A percentile compares a stretch with the other conserved stretches of the same genome.
phyloP scores from a whole-genome alignment of 2,888 invertebrate species.

The Lottia gigantea region DNA sequence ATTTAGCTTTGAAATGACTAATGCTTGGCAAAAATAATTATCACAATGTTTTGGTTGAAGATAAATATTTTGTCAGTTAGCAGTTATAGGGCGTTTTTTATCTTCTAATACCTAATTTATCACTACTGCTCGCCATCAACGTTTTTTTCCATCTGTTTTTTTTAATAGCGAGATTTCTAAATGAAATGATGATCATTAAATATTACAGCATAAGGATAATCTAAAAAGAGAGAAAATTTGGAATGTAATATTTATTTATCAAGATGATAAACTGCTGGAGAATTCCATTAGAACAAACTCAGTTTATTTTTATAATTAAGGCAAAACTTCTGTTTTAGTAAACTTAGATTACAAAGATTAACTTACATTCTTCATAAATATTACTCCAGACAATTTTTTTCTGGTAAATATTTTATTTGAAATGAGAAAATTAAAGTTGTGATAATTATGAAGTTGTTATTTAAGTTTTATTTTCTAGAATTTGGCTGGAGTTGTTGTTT shows the following conservation, averaged over 20 bases:
- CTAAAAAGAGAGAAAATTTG: background rate
- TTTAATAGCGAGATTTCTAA: background rate
- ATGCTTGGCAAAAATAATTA: constrained; percentile 10
- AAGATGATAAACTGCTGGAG: constrained; percentile 10
- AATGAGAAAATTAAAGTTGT: background rate
- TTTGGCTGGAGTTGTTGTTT: too few species aligned
- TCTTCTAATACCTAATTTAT: constrained; percentile 11
- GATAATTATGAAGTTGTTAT: too few species aligned
- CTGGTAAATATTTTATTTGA: background rate
- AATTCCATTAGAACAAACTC: constrained; percentile 8
- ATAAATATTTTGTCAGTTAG: constrained; percentile 11
- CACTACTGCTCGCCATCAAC: constrained; percentile 3
- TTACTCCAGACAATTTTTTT: background rate
- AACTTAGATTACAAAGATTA: constrained; percentile 11
- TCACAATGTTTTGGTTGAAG: constrained; percentile 11
- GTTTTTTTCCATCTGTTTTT: constrained; percentile 9
- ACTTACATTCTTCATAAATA: constrained; percentile 9
- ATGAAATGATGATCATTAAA: constrained; percentile 9
- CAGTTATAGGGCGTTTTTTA: constrained; percentile 10
- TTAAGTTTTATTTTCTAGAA: too few species aligned
- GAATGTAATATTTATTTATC: constrained; percentile 11
- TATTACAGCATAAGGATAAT: constrained; percentile 10
- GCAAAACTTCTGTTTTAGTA: constrained; percentile 11
- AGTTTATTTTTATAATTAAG: constrained; percentile 11
- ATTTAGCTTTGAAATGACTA: constrained; percentile 8